Base-by-base conservation (phyloP, 2,888 invertebrate genomes). In the Vesta saturnalis region DNA sequence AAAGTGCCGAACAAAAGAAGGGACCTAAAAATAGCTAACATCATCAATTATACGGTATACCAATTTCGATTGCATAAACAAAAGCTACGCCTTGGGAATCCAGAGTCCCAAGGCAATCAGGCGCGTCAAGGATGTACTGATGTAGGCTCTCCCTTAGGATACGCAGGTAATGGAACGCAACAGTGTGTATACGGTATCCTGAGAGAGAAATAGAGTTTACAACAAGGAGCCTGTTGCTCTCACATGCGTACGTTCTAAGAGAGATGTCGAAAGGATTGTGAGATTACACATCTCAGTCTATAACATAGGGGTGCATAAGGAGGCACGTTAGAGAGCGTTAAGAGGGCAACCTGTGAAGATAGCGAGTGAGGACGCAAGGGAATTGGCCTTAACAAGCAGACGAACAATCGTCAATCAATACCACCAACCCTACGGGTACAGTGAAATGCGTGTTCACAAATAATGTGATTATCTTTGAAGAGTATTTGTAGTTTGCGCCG, bases 351-450 rank as follows among this genome's bases (percentile, higher is more conserved):
- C 77, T 78, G 77, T 74, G 77, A 76, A 76, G 74, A 76, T 74
- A 75, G 74, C 73, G 75, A 72, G 74, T 68, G 74, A 76, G 77
- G 76, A 76, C 78, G 75, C 77, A 72, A 73, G 78, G 78, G 79
- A 78, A 80, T 79, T 77, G 79, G 74, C 77, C 72, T 75, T 79
- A 79, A 80, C 79, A 78, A 79, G 79, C 76, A 76, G 79, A 78
- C 79, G 79, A 80, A 80, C 81, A 80, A 80, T 80, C 80, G 79
- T 78, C 80, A 81, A 81, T 81, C 81, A 80, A 81, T 81, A 80
- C 76, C 74, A 74, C 73, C 73, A 74, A 68, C 72, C 73, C 72
- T 72, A 72, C 74, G 74, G 70, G 60, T 69, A 55, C 69, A 65
- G 70, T 70, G 66, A 71, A 68, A 77, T 78, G 78, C 78, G 79